Base-by-base conservation (phyloP, 2,797 vertebrate species). In the Girardinus metallicus region DNA sequence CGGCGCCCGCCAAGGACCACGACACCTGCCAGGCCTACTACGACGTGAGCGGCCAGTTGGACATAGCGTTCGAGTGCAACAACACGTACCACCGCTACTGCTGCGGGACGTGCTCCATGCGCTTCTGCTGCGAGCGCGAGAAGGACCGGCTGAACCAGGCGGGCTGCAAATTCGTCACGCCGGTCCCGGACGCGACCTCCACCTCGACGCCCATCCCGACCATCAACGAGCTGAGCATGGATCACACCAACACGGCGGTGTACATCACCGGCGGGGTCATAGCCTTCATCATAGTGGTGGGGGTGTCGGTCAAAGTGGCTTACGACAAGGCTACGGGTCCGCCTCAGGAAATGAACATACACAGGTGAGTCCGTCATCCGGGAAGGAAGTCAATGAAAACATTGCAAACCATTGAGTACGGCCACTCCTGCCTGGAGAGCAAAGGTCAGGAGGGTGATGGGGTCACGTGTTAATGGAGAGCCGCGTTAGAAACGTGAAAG, bases 271-370 rank as follows among this genome's bases (percentile, higher is more conserved):
- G 98, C 81, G 98, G 98, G 88, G 96, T 98, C 91, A 97, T 99
- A 82, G 97, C 98, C 92, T 98, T 98, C 83, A 97, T 99, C 89
- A 97, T 99, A 82, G 97, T 98, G 74, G 92, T 98, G 13, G 98
- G 97, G 10, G 97, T 99, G 93, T 99, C 98, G 9, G 97, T 95
- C 76, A 99, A 99, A 97, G 97, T 99, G 91, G 97, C 98, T 72
- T 99, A 99, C 4, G 98, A 99, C 94, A 99, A 99, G 96, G 97
- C 98, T 4, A 98, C 97, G 47, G 97, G 97, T 81, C 98, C 98
- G 1, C 98, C 98, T 5, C 96, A 98, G 96, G 98, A 99, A 93
- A 99, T 99, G 98, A 99, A 99, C 88, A 99, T 99, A 85, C 98
- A 99, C 94, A 98, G 98, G 98, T 99, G 93, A 96, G 96, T 84